Evolutionary conservation across 2,888 invertebrate species (phyloP).

Genomic region (Lasioglossum leucozonium): DNA sequence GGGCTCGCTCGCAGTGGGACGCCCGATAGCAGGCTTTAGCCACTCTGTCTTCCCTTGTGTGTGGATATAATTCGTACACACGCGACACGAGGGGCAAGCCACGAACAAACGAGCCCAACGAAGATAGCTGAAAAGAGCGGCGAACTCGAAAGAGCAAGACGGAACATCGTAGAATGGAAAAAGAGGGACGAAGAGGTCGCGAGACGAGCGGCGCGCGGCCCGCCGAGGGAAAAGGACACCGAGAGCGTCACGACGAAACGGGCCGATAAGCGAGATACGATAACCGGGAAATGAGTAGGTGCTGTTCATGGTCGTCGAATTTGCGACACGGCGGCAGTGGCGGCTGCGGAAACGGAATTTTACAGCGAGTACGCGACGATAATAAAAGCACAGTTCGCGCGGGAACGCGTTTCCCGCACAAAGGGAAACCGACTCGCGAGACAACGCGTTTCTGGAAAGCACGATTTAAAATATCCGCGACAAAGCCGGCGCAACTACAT

Average conservation of each 20-base stretch:
- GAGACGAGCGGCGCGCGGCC: neutral
- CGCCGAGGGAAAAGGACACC: slow-evolving; percentile 12
- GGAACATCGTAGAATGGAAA: neutral
- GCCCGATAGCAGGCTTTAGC: slow-evolving; percentile 69
- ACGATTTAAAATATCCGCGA: slow-evolving; percentile 4
- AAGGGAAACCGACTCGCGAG: neutral
- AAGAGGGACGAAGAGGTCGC: neutral
- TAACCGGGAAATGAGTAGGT: slow-evolving; percentile 34
- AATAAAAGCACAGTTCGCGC: neutral
- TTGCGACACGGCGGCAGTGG: neutral
- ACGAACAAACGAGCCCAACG: slow-evolving; percentile 12
- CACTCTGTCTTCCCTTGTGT: slow-evolving; percentile 61
- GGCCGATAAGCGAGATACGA: slow-evolving; percentile 35
- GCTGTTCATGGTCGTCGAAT: slow-evolving; percentile 24
- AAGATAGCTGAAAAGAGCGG: neutral
- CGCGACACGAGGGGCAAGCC: slow-evolving; percentile 23
- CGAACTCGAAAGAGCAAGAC: neutral
- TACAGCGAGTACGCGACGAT: neutral
- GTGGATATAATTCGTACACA: slow-evolving; percentile 39
- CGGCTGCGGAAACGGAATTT: slow-evolving; percentile 22
- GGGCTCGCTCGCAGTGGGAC: slow-evolving; percentile 71
- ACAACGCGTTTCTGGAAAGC: neutral
- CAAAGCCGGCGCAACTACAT: neutral
- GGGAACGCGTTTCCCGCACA: neutral
- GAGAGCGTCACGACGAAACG: slow-evolving; percentile 3